These are phyloP conservation scores for Drosophila buzzatii DNA, from an alignment of 2,888 invertebrate genomes.

Conservation along the genomic window DNA sequence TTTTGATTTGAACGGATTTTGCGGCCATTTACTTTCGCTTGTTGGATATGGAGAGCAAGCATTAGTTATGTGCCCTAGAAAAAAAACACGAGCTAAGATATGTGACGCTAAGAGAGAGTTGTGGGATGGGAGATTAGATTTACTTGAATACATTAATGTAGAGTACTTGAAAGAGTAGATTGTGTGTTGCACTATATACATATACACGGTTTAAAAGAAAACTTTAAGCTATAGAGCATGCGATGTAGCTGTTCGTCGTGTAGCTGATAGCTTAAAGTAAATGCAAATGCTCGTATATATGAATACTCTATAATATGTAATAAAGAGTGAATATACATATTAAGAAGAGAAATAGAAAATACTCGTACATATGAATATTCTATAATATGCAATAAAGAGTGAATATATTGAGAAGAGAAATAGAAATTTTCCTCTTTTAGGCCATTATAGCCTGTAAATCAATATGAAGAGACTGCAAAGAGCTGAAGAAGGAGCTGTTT, in stretches of 20 bases:
- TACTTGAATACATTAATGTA: background rate
- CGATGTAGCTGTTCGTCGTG: too few species aligned
- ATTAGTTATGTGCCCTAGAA: slow-evolving; percentile 9
- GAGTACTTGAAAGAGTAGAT: background rate
- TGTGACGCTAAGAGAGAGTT: background rate
- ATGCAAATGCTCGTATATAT: background rate
- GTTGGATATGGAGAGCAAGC: slow-evolving; percentile 11
- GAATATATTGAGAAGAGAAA: background rate
- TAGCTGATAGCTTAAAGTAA: too few species aligned
- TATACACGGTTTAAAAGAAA: too few species aligned
- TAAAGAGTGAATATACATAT: too few species aligned
- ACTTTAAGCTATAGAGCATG: too few species aligned
- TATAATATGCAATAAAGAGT: background rate
- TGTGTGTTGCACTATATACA: too few species aligned
- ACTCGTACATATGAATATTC: background rate
- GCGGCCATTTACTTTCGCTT: slow-evolving; percentile 55
- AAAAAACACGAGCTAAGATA: too few species aligned
- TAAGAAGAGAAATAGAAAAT: too few species aligned
- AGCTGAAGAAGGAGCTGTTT: too few species aligned
- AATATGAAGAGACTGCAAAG: background rate
- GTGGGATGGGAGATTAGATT: too few species aligned
- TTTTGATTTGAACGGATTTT: slow-evolving; percentile 49
- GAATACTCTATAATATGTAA: too few species aligned
- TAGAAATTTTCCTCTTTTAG: background rate
- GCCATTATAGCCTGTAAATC: background rate